Evolutionary conservation across 2,113 vertebrate genomes (phyloP).

Genomic region (Etheostoma spectabile): DNA sequence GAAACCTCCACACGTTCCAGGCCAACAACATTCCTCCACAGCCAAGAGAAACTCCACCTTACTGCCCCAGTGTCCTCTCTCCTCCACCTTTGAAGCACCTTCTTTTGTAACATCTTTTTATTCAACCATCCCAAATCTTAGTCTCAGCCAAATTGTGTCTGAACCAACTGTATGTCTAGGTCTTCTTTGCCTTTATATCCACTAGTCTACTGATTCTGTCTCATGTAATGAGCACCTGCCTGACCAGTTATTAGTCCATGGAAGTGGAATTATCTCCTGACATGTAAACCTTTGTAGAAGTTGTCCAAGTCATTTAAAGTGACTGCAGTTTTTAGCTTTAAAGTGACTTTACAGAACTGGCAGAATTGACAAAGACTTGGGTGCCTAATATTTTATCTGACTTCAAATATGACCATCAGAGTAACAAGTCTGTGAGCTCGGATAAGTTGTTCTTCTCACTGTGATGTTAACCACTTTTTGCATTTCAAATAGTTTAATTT

Average conservation of each 20-base stretch:
- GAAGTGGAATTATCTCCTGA: slow-evolving; percentile 25
- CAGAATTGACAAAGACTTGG: background rate
- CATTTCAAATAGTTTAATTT: no score
- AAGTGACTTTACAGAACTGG: no score
- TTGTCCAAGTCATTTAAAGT: no score
- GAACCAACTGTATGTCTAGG: background rate
- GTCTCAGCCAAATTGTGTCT: background rate
- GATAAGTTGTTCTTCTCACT: no score
- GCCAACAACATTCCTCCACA: slow-evolving; percentile 80
- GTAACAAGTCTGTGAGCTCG: no score
- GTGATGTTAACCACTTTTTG: no score
- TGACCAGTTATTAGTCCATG: slow-evolving; percentile 42
- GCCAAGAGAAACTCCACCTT: slow-evolving; percentile 82
- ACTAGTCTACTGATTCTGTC: background rate
- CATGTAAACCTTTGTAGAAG: no score
- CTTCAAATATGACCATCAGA: no score
- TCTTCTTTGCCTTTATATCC: background rate
- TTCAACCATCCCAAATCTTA: slow-evolving; percentile 30
- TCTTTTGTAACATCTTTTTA: background rate
- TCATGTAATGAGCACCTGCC: slow-evolving; percentile 44
- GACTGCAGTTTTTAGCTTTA: no score
- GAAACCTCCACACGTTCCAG: slow-evolving; percentile 86
- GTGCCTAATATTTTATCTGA: no score
- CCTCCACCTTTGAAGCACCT: slow-evolving; percentile 45
- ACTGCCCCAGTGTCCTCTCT: slow-evolving; percentile 81